These are phyloP conservation scores for Idaea biselata DNA, from an alignment of 2,888 invertebrate genomes.

Conservation along the genomic window DNA sequence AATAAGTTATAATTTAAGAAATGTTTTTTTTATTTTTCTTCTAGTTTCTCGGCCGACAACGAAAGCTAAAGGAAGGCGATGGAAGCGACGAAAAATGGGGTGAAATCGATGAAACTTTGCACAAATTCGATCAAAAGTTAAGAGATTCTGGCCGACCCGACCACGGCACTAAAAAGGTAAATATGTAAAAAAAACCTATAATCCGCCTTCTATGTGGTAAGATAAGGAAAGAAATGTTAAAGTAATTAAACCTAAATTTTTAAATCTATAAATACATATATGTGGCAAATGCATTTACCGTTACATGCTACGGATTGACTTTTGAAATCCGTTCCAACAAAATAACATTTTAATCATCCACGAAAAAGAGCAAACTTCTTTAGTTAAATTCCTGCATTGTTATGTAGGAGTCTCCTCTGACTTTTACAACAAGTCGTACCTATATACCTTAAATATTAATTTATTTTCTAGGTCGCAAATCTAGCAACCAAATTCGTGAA, in stretches of 20 bases:
- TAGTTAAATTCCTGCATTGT: not conserved
- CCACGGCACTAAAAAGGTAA: conserved; percentile 83
- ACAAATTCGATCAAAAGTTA: conserved; percentile 62
- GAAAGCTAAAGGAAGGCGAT: conserved; percentile 63
- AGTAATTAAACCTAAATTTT: too few species aligned
- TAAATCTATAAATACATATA: too few species aligned
- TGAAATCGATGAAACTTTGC: conserved; percentile 66
- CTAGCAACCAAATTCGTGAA: conserved; percentile 88
- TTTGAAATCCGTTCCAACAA: too few species aligned
- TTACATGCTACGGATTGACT: too few species aligned
- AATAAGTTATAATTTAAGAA: not conserved
- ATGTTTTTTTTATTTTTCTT: not conserved
- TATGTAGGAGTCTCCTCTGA: too few species aligned
- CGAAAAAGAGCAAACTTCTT: too few species aligned
- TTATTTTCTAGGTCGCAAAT: conserved; percentile 83
- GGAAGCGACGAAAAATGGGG: conserved; percentile 65
- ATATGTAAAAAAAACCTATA: not conserved
- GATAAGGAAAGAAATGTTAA: too few species aligned
- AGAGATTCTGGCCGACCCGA: conserved; percentile 67
- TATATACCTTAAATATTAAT: not conserved
- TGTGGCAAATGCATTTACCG: too few species aligned
- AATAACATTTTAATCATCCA: too few species aligned
- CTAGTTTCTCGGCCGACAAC: conserved; percentile 66
- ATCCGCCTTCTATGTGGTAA: too few species aligned
- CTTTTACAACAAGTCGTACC: not conserved